Evolutionary conservation across 2,113 vertebrate genomes (phyloP).

Genomic region (Empidonax traillii): DNA sequence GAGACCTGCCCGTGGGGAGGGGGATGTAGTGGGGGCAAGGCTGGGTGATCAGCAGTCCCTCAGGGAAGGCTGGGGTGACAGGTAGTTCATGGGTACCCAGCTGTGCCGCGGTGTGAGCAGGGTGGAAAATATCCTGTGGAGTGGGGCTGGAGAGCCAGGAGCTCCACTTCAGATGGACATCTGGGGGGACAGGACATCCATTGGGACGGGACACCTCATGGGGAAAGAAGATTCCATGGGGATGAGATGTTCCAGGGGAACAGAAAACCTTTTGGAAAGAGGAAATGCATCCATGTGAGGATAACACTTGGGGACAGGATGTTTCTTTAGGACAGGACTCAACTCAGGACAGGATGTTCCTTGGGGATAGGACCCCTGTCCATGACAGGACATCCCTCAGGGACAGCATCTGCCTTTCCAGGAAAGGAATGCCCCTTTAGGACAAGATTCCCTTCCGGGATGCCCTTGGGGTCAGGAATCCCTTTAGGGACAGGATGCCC

Average conservation of each 20-base stretch:
- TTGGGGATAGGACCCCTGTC: background rate
- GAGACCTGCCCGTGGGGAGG: background rate
- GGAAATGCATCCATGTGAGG: background rate
- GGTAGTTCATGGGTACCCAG: background rate
- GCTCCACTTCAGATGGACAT: background rate
- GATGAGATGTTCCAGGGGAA: background rate
- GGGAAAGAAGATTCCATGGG: background rate
- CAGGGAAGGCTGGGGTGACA: accelerated
- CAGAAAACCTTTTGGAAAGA: background rate
- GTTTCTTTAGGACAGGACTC: background rate
- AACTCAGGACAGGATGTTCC: background rate
- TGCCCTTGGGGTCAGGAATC: background rate
- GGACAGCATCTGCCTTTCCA: background rate
- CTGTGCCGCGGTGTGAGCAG: background rate
- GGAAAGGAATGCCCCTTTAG: background rate
- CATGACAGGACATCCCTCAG: background rate
- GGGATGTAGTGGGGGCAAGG: background rate
- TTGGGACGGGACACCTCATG: no score
- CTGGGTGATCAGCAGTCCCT: background rate
- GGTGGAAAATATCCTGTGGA: background rate
- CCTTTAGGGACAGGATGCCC: background rate
- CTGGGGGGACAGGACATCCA: background rate
- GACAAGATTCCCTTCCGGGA: background rate
- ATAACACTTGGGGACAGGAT: background rate
- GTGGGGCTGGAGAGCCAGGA: background rate